Percentiles rank a stretch among this genome's conserved stretches.
Conservation (phyloP, 2,888 invertebrate species). For the Spisula solida region DNA sequence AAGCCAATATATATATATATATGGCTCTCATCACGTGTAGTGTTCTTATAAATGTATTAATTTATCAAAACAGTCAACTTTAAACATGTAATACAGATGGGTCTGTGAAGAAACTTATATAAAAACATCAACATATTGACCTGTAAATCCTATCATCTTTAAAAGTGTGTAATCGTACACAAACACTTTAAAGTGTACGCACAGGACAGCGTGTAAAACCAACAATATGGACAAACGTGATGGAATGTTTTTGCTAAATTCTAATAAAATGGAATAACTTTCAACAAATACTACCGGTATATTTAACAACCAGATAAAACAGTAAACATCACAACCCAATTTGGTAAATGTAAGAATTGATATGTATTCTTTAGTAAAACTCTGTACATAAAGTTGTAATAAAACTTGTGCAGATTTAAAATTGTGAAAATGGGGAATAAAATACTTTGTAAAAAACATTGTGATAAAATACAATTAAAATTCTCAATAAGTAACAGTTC, state of each 20-base stretch:
- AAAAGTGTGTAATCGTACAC: no score
- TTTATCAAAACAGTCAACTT: no score
- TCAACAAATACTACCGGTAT: neutral
- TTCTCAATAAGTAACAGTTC: neutral
- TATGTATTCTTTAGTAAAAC: neutral
- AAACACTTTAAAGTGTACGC: neutral
- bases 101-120: no score
- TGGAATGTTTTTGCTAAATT: conserved; percentile 1
- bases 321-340: neutral
- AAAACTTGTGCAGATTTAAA: neutral
- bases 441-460: neutral
- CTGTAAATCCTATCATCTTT: no score
- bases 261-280: neutral
- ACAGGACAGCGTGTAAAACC: neutral
- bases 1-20: no score
- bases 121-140: no score
- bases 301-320: neutral
- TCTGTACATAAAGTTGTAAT: neutral
- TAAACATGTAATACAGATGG: no score
- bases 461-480: neutral
- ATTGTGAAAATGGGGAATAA: neutral
- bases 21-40: no score
- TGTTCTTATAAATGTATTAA: no score
- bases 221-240: neutral
- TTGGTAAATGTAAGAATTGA: neutral